Evolutionary conservation across 2,888 invertebrate genomes (phyloP).

Genomic region (Thymelicus lineola): DNA sequence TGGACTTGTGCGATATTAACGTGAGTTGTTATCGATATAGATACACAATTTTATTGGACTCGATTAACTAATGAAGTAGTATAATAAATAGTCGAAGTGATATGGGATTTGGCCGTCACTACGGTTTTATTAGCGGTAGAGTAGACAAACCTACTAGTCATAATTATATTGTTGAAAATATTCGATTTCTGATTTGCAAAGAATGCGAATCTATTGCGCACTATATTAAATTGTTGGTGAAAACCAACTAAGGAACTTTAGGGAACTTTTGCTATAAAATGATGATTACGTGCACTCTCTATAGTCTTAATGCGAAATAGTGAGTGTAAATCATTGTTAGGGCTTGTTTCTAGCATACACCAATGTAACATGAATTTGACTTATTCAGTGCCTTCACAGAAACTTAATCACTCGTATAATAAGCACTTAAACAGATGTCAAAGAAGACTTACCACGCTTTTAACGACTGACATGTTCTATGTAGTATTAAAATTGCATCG

Average conservation of each 20-base stretch:
- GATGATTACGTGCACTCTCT: not conserved
- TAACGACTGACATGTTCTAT: not conserved
- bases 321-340: no score
- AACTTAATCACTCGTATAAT: not conserved
- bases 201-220: not conserved
- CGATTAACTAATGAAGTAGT: not conserved
- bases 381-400: not conserved
- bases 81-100: not conserved
- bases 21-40: slow-evolving; percentile 6
- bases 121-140: slow-evolving; percentile 17
- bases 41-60: no score
- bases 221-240: not conserved
- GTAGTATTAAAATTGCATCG: not conserved
- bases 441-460: slow-evolving; percentile 3
- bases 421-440: not conserved
- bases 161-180: slow-evolving; percentile 16
- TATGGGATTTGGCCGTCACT: slow-evolving; percentile 1
- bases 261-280: not conserved
- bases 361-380: not conserved
- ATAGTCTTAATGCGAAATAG: no score
- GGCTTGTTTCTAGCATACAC: not conserved
- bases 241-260: not conserved
- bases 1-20: slow-evolving; percentile 13
- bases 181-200: slow-evolving; percentile 2
- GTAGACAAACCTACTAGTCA: slow-evolving; percentile 29